phyloP scores from a whole-genome alignment of 2,888 invertebrate species.

The Vandiemenella viatica region DNA sequence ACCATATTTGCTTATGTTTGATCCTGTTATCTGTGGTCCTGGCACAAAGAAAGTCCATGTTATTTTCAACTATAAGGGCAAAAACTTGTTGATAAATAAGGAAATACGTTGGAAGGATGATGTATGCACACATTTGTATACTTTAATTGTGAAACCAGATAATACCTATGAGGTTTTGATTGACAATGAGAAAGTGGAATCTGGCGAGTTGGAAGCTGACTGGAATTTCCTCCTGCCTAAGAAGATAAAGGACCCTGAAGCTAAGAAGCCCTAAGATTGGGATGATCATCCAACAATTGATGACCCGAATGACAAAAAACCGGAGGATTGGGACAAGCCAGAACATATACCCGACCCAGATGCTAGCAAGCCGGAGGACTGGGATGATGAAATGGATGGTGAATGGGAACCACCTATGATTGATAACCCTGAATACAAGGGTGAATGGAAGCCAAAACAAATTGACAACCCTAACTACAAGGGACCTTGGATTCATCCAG shows the following conservation, averaged over 20 bases:
- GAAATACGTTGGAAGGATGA: constrained; percentile 99
- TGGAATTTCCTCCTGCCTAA: constrained; percentile 97
- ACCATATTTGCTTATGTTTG: constrained; percentile 96
- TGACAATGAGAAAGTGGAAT: constrained; percentile 89
- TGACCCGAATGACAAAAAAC: constrained; percentile 90
- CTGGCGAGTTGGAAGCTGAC: constrained; percentile 86
- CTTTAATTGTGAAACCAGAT: constrained; percentile 85
- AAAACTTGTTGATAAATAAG: constrained; percentile 94
- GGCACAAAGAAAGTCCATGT: constrained; percentile 99
- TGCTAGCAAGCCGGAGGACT: constrained; percentile 94
- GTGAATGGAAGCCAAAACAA: constrained; percentile 97
- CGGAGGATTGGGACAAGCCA: constrained; percentile 97
- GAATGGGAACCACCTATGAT: constrained; percentile 99
- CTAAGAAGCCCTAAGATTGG: constrained; percentile 96
- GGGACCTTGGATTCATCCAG: constrained; percentile 93
- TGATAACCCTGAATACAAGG: constrained; percentile 98
- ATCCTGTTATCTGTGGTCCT: constrained; percentile 98
- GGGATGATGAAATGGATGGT: constrained; percentile 99
- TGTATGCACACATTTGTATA: constrained; percentile 92
- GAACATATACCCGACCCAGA: constrained; percentile 97
- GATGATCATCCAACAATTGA: constrained; percentile 87
- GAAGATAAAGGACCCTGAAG: constrained; percentile 93
- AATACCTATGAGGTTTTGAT: constrained; percentile 91
- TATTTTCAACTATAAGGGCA: constrained; percentile 96
- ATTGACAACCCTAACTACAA: constrained; percentile 98